Conservation (phyloP, 2,888 invertebrate species). For the Coremacera marginata region DNA sequence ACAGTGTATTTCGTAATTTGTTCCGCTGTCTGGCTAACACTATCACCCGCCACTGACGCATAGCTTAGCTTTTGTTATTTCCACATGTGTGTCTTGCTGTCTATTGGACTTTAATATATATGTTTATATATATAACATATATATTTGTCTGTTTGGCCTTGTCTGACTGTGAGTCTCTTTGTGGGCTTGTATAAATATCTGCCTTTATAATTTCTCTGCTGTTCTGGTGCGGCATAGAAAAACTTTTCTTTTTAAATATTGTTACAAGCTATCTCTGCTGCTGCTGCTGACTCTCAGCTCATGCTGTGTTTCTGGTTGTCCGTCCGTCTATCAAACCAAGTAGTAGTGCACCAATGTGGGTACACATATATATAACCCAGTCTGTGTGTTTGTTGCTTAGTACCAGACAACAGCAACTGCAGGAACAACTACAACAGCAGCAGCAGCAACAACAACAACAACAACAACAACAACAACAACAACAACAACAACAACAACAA, state of each 20-base stretch:
- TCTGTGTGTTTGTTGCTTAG: conserved; percentile 41
- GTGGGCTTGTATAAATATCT: background rate
- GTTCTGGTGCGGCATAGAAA: background rate
- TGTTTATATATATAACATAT: background rate
- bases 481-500: conserved; percentile 33
- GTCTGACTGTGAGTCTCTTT: background rate
- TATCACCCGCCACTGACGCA: background rate
- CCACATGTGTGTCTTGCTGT: background rate
- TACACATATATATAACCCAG: background rate
- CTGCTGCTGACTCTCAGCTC: background rate
- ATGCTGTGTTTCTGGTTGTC: background rate
- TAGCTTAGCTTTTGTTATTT: background rate
- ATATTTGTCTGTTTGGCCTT: background rate
- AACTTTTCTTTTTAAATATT: conserved; percentile 4
- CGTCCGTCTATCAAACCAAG: background rate
- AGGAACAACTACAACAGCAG: conserved; percentile 36
- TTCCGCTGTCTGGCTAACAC: background rate
- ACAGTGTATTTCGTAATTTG: background rate
- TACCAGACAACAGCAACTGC: conserved; percentile 41
- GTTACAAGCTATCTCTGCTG: background rate
- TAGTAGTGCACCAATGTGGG: background rate
- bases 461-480: conserved; percentile 31
- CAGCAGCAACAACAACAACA: conserved; percentile 31
- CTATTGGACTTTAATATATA: background rate
- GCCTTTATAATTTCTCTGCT: conserved; percentile 6